phyloP scores from a whole-genome alignment of 2,113 vertebrate species.

The Chaenocephalus aceratus region DNA sequence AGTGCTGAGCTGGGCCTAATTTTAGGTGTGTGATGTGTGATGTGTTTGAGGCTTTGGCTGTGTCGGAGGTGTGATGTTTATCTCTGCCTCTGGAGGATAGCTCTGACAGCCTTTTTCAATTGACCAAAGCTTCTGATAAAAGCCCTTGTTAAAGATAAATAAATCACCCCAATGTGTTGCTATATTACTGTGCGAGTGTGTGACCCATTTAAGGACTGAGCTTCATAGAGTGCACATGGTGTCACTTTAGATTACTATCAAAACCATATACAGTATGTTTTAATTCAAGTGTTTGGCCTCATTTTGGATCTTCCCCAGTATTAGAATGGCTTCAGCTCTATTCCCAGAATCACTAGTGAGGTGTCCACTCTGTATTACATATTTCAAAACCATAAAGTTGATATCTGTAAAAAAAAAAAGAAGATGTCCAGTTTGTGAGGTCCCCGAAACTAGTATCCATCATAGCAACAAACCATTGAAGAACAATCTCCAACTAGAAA shows the following conservation, averaged over 20 bases:
- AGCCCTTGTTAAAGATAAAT: constrained; percentile 18
- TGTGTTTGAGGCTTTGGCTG: constrained; percentile 54
- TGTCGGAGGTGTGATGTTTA: constrained; percentile 73
- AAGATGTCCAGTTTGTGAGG: not conserved
- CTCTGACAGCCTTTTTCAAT: constrained; percentile 46
- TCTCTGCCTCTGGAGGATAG: constrained; percentile 53
- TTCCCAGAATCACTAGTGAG: too few relatives aligned
- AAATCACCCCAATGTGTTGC: constrained; percentile 1
- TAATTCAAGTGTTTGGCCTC: not conserved
- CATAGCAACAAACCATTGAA: not conserved
- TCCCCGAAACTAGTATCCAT: too few relatives aligned
- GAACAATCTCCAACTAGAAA: not conserved
- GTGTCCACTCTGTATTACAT: not conserved
- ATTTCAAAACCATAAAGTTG: constrained; percentile 6
- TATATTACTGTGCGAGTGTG: not conserved
- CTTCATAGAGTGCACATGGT: not conserved
- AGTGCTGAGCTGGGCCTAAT: constrained; percentile 52
- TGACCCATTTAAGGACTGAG: constrained; percentile 2
- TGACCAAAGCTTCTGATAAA: constrained; percentile 28
- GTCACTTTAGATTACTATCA: constrained; percentile 7
- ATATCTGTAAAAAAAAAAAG: not conserved
- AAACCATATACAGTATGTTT: not conserved
- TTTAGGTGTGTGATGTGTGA: constrained; percentile 54
- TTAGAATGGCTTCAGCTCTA: too few relatives aligned
- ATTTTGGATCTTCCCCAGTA: not conserved